Conservation (phyloP, 1,140 invertebrate genomes). For the Maconellicoccus hirsutus region DNA sequence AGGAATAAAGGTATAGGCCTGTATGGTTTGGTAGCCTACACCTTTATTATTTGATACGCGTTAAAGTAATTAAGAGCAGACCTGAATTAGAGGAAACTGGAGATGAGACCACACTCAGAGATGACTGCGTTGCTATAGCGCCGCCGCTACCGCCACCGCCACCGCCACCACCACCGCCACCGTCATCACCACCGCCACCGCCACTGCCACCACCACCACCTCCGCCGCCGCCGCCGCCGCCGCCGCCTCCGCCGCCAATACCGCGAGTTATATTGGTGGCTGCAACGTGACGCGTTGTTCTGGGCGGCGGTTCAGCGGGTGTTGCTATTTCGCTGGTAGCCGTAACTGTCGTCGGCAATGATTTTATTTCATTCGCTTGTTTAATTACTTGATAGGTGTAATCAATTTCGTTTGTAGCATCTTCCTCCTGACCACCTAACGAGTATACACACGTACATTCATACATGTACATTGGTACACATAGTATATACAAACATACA, state of each 20-base stretch:
- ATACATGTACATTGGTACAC: background rate
- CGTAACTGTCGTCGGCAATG: slow-evolving; percentile 32
- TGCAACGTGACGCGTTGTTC: background rate
- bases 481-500: no score
- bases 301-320: background rate
- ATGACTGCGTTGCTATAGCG: slow-evolving; percentile 27
- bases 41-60: no score
- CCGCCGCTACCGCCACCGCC: background rate
- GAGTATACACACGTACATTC: no score
- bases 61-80: slow-evolving; percentile 29
- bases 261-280: background rate
- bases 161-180: background rate
- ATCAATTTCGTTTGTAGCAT: slow-evolving; percentile 38
- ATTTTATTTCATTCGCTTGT: slow-evolving; percentile 70
- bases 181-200: background rate
- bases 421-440: background rate
- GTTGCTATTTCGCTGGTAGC: background rate
- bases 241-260: slow-evolving; percentile 18
- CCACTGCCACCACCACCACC: background rate
- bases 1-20: no score
- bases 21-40: no score
- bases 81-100: slow-evolving; percentile 37
- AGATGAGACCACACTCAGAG: slow-evolving; percentile 32
- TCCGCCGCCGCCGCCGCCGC: background rate
- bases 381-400: slow-evolving; percentile 86